These are phyloP conservation scores for Aphelinus certus DNA, from an alignment of 1,140 invertebrate species.

Conservation along the genomic window DNA sequence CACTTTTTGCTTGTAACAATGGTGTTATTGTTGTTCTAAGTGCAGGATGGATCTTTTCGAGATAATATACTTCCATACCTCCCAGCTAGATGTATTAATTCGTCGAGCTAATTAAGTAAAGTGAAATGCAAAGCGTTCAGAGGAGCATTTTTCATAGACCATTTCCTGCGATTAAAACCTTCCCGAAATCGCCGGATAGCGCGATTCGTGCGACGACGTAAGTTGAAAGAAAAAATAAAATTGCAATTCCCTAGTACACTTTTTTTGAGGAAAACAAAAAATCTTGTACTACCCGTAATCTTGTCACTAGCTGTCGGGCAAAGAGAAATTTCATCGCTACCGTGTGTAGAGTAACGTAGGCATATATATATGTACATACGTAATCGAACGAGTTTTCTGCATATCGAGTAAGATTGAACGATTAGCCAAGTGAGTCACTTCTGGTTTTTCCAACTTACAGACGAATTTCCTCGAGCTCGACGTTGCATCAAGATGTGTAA, in stretches of 20 bases:
- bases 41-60: slow-evolving; percentile 1
- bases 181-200: too few species aligned
- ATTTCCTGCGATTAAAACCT: too few species aligned
- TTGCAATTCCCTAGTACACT: too few species aligned
- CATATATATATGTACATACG: slow-evolving; percentile 1
- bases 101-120: neutral
- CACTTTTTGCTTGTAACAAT: slow-evolving; percentile 17
- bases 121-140: neutral
- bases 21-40: slow-evolving; percentile 32
- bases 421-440: slow-evolving; percentile 31
- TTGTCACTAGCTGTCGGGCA: neutral
- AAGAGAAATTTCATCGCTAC: slow-evolving; percentile 33
- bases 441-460: slow-evolving; percentile 35
- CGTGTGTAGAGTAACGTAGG: neutral
- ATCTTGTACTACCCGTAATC: too few species aligned
- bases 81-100: neutral
- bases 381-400: slow-evolving; percentile 36
- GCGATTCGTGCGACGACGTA: too few species aligned
- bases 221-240: too few species aligned
- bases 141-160: too few species aligned
- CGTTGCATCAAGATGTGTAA: too few species aligned
- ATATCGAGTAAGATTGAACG: slow-evolving; percentile 15
- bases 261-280: too few species aligned
- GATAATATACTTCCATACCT: neutral
- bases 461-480: neutral